Base-by-base conservation (phyloP, 1,140 invertebrate genomes). In the Penaeus vannamei region DNA sequence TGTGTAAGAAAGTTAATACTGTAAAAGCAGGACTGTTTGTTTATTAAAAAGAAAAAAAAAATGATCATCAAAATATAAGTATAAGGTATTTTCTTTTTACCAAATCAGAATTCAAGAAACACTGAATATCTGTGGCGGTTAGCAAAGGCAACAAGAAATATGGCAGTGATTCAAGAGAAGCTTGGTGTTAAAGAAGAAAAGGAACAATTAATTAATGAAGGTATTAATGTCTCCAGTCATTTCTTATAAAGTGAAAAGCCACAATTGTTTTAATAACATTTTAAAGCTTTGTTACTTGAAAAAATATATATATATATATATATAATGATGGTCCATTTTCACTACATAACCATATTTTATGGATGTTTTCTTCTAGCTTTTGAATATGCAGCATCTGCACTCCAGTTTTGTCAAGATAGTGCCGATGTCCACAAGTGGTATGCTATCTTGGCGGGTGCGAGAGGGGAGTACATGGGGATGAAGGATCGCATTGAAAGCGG, bases 391-490 rank as follows among this genome's bases (percentile, higher is more conserved):
- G 93, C 94, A 91, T 92, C 93, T 92, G 94, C 96, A 86, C 91
- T 97, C 19, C 92, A 94, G 88, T 82, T 95, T 5, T 93, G 95
- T 89, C 92, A 94, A 7, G 91, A 94, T 26, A 93, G 94, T 92
- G 93, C 94, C 1, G 94, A 96, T 92, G 94, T 95, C 53, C 96
- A 97, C 92, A 97, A 97, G 93, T 97, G 96, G 96, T 96, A 92
- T 93, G 96, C 96, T 17, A 96, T 97, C 80, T 94, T 96, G 2
- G 91, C 96, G 82, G 96, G 96, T 62, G 93, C 93, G 90, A 93
- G 94, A 91, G 94, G 94, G 66, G 94, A 96, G 66, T 95, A 94
- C 92, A 92, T 95, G 46, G 92, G 94, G 22, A 94, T 94, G 5
- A 95, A 95, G 92, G 96, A 96, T 80, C 96, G 95, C 93, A 95